Evolutionary conservation across 2,888 invertebrate genomes (phyloP), one percentile per base, ranked within the genome.

Genomic region (Lysandra coridon): DNA sequence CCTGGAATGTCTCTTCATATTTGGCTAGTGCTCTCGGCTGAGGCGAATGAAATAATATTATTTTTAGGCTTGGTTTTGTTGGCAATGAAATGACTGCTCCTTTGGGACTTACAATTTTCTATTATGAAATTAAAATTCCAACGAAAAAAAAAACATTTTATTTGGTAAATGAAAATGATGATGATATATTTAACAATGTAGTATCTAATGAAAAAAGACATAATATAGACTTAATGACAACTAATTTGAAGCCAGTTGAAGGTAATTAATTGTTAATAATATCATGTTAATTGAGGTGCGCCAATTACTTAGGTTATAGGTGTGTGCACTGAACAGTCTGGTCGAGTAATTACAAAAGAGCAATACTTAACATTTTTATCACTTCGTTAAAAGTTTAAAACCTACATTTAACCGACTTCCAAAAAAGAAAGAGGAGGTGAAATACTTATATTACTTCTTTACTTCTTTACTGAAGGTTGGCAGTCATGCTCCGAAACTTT

Each of bases 1-100:
- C 86, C 86, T 86, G 17, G 85, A 85, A 78, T 84, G 85, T 81
- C 86, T 83, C 84, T 82, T 85, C 86, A 86, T 86, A 84, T 57
- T 30, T 82, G 83, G 78, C 78, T 75, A 77, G 80, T 40, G 79
- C 78, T 76, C 78, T 60, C 44, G 76, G 14, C 30, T 33, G 76
- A 57, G 33, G 76, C 76, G 33, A 76, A 30, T 76, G 76, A 76
- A 76, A 76, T 76, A 76, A 76, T 76, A 76, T 79, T 76, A 76
- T 79, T 80, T 81, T 82, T 83, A 78, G 83, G 83, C 84, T 83
- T 84, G 78, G 83, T 83, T 83, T 80, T 79, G 81, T 81, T 80
- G 78, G n/a, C 78, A 78, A 73, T 73, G 73, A 80, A 79, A 81
- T 80, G 79, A 81, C 81, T 79, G 57, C 81, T 84, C 86, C 85